phyloP scores from a whole-genome alignment of 2,888 invertebrate genomes.

The Drosophila prolongata region DNA sequence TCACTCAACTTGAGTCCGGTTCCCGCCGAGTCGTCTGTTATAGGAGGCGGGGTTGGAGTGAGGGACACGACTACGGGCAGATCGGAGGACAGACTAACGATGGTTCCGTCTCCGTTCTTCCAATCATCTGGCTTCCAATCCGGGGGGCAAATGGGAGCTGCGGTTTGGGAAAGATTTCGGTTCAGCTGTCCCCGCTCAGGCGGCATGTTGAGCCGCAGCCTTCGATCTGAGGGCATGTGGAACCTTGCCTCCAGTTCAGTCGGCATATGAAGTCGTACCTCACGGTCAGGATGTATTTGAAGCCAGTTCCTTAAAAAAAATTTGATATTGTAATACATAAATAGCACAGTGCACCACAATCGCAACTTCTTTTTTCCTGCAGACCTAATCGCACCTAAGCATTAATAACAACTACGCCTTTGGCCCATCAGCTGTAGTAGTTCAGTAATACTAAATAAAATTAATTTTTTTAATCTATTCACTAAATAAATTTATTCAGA shows the following conservation, averaged over 20 bases:
- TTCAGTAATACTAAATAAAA: too few species aligned
- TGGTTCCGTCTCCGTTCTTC: slow-evolving; percentile 42
- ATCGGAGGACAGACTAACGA: slow-evolving; percentile 85
- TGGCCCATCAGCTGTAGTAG: too few species aligned
- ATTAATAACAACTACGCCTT: too few species aligned
- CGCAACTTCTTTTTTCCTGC: too few species aligned
- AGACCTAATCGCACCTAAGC: too few species aligned
- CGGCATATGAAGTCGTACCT: slow-evolving; percentile 5
- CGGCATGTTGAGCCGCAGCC: background rate
- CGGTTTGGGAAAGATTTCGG: slow-evolving; percentile 1
- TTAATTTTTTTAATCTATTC: too few species aligned
- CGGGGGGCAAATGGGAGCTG: background rate
- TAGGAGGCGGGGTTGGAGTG: slow-evolving; percentile 85
- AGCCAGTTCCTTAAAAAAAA: slow-evolving; percentile 4
- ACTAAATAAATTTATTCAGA: too few species aligned
- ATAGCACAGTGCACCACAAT: too few species aligned
- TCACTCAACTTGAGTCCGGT: slow-evolving; percentile 12
- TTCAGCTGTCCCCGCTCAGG: background rate
- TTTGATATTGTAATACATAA: too few species aligned
- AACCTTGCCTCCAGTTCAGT: slow-evolving; percentile 3
- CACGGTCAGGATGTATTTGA: slow-evolving; percentile 1
- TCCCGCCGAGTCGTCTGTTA: slow-evolving; percentile 13
- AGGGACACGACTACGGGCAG: slow-evolving; percentile 85
- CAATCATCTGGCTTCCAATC: slow-evolving; percentile 26
- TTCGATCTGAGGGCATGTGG: background rate